Conservation (phyloP, 1,140 invertebrate species). For the Drosophila saltans region DNA sequence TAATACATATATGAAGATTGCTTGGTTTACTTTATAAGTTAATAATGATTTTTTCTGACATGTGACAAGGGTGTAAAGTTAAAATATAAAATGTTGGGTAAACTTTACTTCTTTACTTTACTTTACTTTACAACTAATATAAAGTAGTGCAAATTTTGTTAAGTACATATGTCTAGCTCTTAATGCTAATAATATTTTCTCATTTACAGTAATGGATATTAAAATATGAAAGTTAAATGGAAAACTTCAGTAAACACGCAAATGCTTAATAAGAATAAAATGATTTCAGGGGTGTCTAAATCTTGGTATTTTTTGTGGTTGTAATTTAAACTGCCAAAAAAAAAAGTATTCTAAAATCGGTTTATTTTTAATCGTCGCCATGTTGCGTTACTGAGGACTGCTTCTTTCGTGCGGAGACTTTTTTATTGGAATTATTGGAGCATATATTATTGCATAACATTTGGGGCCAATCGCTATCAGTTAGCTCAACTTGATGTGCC, state of each 20-base stretch:
- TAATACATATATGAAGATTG: neutral
- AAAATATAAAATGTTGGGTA: neutral
- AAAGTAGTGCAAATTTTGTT: neutral
- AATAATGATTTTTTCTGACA: neutral
- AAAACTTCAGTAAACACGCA: neutral
- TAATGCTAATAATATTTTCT: neutral
- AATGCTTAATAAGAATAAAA: neutral
- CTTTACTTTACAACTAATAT: neutral
- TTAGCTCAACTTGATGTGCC: constrained; percentile 49
- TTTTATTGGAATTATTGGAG: constrained; percentile 34
- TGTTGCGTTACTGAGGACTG: neutral
- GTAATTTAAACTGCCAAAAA: neutral
- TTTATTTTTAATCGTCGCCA: neutral
- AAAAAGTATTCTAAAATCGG: neutral
- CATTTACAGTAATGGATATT: neutral
- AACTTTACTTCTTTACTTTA: neutral
- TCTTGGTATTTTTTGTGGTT: neutral
- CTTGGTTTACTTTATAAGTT: neutral
- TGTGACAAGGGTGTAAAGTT: neutral
- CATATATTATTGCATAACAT: constrained; percentile 28
- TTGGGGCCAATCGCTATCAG: constrained; percentile 42
- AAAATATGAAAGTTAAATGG: neutral
- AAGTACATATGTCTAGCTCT: neutral
- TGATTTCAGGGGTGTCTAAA: neutral
- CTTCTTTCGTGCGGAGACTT: neutral